Base-by-base conservation (phyloP, 1,140 invertebrate species). In the Megathymus violae region DNA sequence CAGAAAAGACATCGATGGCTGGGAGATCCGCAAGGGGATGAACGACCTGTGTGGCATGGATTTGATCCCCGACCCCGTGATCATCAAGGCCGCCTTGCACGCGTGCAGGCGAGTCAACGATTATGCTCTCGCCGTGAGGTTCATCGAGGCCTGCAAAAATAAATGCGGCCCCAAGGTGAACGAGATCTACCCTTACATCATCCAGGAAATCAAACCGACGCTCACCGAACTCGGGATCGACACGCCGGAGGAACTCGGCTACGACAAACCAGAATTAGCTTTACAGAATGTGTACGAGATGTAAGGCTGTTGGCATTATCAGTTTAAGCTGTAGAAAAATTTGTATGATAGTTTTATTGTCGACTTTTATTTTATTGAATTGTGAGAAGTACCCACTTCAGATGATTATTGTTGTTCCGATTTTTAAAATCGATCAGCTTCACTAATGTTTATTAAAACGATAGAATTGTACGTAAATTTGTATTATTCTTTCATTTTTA, bases 261-360 rank as follows among this genome's bases (percentile, higher is more conserved):
- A 98, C 82, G 98, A 99, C 89, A 97, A 99, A 91, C 99, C 99
- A 48, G 98, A 99, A 92, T 92, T 99, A 80, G 96, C 95, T 60
- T 92, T 97, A 59, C 83, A 94, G 73, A 94, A 93, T 81, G 94
- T 96, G 44, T 96, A 94, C 84, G 94, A 97, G 46, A 75, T 85
- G 67, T 91, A 88, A 87, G 70, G 62, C 62, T 52, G 50, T 50
- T 11, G 51, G 63, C 67, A 38, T 54, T 64, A 79, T 75, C 69
- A 73, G 52, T 67, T 73, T 77, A 78, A 79, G 75, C 50, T 85
- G 82, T 88, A 87, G 85, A 81, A 74, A 65, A 80, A 78, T 78
- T 87, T 90, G 74, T 82, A 83, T 81, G 71, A 85, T 88, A 90
- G 88, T 83, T 82, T 81, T 85, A 74, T 82, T 80, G 74, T 80